Evolutionary conservation across 2,888 invertebrate species (phyloP).

Genomic region (Vandiemenella viatica): DNA sequence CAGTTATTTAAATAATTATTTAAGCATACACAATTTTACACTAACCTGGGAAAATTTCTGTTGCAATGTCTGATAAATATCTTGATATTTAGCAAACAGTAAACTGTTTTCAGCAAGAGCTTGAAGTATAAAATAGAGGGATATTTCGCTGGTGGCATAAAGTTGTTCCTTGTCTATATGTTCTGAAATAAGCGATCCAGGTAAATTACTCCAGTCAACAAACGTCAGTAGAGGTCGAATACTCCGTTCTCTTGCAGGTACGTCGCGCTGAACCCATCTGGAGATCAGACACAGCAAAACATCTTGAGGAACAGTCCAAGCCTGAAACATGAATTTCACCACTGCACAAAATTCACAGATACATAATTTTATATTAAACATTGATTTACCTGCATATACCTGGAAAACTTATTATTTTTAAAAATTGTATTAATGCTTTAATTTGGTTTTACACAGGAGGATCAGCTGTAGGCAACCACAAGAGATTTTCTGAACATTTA

Average conservation of each 20-base stretch:
- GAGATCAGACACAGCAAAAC: conserved; percentile 31
- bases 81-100: conserved; percentile 33
- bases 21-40: too few relatives aligned
- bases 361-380: too few relatives aligned
- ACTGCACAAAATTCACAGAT: too few relatives aligned
- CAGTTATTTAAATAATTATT: too few relatives aligned
- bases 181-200: conserved; percentile 33
- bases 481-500: too few relatives aligned
- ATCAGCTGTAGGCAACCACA: too few relatives aligned
- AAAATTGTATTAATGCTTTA: too few relatives aligned
- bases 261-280: conserved; percentile 37
- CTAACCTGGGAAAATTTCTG: conserved; percentile 32
- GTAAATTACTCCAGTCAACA: conserved; percentile 32
- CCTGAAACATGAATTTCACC: conserved; percentile 10
- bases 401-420: too few relatives aligned
- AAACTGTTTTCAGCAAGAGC: conserved; percentile 34
- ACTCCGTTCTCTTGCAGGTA: conserved; percentile 33
- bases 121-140: conserved; percentile 38
- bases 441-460: too few relatives aligned
- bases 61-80: conserved; percentile 32
- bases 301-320: conserved; percentile 13
- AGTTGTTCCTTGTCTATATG: conserved; percentile 41
- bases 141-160: conserved; percentile 39
- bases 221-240: conserved; percentile 37
- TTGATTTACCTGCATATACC: too few relatives aligned